phyloP scores from a whole-genome alignment of 2,888 invertebrate genomes.

The Sinotaia quadrata region DNA sequence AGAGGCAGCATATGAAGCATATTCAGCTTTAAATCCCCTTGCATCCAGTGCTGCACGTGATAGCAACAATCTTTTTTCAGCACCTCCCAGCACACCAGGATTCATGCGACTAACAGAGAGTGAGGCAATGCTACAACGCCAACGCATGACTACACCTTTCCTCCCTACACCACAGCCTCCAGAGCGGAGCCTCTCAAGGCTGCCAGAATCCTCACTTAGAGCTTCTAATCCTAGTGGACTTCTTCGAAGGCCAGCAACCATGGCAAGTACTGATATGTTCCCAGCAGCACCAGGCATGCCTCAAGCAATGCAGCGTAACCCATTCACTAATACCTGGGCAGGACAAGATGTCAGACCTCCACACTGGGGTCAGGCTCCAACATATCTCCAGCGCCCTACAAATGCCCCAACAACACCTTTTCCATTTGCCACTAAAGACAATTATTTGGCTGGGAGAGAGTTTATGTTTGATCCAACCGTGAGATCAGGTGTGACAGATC shows the following conservation, averaged over 20 bases:
- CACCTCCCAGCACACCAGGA: constrained; percentile 40
- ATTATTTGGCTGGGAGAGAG: constrained; percentile 60
- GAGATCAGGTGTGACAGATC: constrained; percentile 51
- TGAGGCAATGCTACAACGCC: constrained; percentile 61
- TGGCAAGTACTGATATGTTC: constrained; percentile 60
- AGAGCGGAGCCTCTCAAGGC: constrained; percentile 48
- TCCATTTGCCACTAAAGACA: constrained; percentile 59
- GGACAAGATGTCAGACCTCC: constrained; percentile 61
- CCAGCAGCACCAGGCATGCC: constrained; percentile 49
- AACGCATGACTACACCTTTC: constrained; percentile 59
- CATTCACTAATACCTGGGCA: constrained; percentile 62
- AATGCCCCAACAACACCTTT: constrained; percentile 51
- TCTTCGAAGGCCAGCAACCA: constrained; percentile 50
- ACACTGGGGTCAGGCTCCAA: constrained; percentile 59
- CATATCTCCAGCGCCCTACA: constrained; percentile 58
- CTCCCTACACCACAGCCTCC: constrained; percentile 36
- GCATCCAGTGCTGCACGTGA: constrained; percentile 24
- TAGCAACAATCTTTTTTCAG: constrained; percentile 35
- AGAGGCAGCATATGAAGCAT: constrained; percentile 40
- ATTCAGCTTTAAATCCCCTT: constrained; percentile 41
- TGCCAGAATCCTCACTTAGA: constrained; percentile 55
- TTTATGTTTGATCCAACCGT: constrained; percentile 64
- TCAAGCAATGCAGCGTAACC: constrained; percentile 62
- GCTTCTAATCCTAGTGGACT: constrained; percentile 46
- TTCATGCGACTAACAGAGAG: constrained; percentile 60